A percentile compares a stretch with the other conserved stretches of the same genome.
Conservation (phyloP, 2,888 invertebrate species). For the Asteroscopus sphinx region DNA sequence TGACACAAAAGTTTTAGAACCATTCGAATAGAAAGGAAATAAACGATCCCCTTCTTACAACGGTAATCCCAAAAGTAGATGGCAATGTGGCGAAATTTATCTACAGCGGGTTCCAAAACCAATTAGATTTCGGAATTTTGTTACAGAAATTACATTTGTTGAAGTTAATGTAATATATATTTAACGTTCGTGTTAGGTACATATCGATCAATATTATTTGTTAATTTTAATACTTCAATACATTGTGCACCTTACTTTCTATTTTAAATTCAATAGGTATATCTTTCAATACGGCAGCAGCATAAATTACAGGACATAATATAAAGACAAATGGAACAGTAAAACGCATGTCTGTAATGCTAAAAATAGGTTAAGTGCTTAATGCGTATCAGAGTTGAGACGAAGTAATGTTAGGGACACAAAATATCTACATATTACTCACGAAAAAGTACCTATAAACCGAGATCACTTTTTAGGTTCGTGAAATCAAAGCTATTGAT, state of each 20-base stretch:
- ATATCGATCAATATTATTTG: neutral
- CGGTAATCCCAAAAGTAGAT: conserved; percentile 87
- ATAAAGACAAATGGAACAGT: neutral
- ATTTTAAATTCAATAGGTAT: too few species aligned
- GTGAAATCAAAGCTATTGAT: too few species aligned
- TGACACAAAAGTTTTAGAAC: conserved; percentile 72
- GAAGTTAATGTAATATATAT: conserved; percentile 14
- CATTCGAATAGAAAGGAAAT: conserved; percentile 79
- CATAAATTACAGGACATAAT: too few species aligned
- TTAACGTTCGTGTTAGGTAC: neutral
- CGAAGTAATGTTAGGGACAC: neutral
- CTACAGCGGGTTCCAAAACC: conserved; percentile 72
- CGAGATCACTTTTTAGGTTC: too few species aligned
- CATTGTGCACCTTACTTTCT: too few species aligned
- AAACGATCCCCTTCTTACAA: conserved; percentile 88
- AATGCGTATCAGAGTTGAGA: neutral
- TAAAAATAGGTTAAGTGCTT: conserved; percentile 1
- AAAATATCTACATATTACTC: too few species aligned
- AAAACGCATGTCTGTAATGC: neutral
- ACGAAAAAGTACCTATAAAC: too few species aligned
- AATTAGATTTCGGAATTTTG: conserved; percentile 42
- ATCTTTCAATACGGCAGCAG: too few species aligned
- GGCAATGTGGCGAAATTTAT: conserved; percentile 81
- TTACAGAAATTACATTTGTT: conserved; percentile 16
- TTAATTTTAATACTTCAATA: too few species aligned